phyloP scores from a whole-genome alignment of 2,888 invertebrate species.

The Petrolisthes cinctipes region DNA sequence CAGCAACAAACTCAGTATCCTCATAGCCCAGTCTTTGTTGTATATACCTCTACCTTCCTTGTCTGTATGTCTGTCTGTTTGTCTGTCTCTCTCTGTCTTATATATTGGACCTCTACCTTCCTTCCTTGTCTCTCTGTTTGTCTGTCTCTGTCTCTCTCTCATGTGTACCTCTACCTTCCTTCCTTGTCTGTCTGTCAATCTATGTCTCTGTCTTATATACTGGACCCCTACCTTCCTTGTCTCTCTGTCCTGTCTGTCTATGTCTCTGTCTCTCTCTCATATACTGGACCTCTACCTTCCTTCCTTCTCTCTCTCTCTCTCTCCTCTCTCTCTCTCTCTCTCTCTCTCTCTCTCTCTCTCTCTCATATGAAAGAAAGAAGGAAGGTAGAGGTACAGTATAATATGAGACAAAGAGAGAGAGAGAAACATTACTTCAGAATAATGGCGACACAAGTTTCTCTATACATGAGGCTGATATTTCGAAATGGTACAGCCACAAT shows the following conservation, averaged over 20 bases:
- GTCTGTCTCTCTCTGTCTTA: no score
- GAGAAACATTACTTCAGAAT: background rate
- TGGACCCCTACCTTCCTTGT: background rate
- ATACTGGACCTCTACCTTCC: no score
- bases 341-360: background rate
- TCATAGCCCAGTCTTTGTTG: background rate
- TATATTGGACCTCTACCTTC: no score
- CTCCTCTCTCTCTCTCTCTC: background rate
- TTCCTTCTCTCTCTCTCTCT: background rate
- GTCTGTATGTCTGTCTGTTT: no score
- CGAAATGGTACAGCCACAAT: no score
- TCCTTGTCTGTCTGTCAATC: background rate
- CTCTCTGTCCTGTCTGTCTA: no score
- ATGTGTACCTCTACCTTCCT: background rate
- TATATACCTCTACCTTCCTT: background rate
- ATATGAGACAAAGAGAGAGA: background rate
- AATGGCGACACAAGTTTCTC: no score
- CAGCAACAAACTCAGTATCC: background rate
- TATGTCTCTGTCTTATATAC: background rate
- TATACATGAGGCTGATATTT: no score
- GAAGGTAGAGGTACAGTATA: background rate
- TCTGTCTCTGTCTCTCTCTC: slow-evolving; percentile 1
- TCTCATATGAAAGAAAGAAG: background rate
- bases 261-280: background rate
- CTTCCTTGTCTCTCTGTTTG: background rate